Conservation (phyloP, 2,888 invertebrate species). For the Antheraea assamensis region DNA sequence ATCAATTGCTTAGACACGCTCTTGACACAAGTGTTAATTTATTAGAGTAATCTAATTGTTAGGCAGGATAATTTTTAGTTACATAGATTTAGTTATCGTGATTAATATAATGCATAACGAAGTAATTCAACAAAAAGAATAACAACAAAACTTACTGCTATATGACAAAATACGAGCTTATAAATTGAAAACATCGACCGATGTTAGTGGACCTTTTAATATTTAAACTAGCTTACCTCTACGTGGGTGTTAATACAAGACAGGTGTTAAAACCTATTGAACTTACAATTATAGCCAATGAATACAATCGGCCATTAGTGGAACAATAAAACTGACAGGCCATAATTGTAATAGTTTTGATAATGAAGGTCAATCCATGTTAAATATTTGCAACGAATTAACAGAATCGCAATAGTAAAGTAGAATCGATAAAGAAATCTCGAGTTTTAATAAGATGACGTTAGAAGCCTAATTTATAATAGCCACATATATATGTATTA, state of each 20-base stretch:
- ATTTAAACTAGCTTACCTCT: not conserved
- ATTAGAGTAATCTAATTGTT: too few relatives aligned
- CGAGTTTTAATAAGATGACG: not conserved
- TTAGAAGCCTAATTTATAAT: not conserved
- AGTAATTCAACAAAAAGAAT: too few relatives aligned
- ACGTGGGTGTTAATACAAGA: conserved; percentile 1
- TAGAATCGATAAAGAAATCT: not conserved
- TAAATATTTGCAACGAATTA: not conserved
- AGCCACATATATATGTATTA: too few relatives aligned
- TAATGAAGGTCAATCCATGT: conserved; percentile 1
- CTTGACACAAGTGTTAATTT: too few relatives aligned
- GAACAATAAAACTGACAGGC: conserved; percentile 1
- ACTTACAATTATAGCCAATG: not conserved
- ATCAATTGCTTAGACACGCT: too few relatives aligned
- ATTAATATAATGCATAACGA: too few relatives aligned
- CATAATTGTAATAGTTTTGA: conserved; percentile 6
- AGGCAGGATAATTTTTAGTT: too few relatives aligned
- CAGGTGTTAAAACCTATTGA: not conserved
- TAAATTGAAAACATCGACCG: too few relatives aligned
- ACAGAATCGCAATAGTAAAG: not conserved
- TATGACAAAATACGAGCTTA: too few relatives aligned
- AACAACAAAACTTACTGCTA: too few relatives aligned
- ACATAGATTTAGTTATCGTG: too few relatives aligned
- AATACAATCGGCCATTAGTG: not conserved
- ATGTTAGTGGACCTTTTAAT: too few relatives aligned